These are phyloP conservation scores for Pseudolaguvia tuberculata DNA, from an alignment of 2,113 vertebrate species.

Conservation along the genomic window DNA sequence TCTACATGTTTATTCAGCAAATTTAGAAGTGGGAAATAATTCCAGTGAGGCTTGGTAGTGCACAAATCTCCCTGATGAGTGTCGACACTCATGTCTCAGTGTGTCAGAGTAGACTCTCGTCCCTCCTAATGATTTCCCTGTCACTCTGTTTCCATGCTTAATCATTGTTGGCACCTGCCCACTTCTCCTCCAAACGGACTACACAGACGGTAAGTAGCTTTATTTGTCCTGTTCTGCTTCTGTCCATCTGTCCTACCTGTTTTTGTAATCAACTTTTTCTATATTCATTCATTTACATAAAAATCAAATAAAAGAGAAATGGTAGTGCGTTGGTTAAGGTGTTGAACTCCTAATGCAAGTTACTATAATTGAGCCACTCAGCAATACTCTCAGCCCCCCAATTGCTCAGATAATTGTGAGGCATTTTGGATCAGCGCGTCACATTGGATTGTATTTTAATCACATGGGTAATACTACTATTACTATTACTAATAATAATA, in stretches of 20 bases:
- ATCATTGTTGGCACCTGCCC: conserved; percentile 66
- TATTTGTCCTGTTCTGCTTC: conserved; percentile 55
- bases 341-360: too few relatives aligned
- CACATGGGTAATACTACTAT: too few relatives aligned
- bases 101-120: conserved; percentile 29
- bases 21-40: conserved; percentile 12
- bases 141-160: conserved; percentile 64
- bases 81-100: conserved; percentile 40
- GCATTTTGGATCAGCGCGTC: too few relatives aligned
- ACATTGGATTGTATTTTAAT: too few relatives aligned
- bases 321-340: too few relatives aligned
- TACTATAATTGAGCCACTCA: too few relatives aligned
- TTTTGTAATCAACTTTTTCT: conserved; percentile 5
- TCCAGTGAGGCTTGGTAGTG: conserved; percentile 14
- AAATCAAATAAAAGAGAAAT: too few relatives aligned
- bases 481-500: too few relatives aligned
- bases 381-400: too few relatives aligned
- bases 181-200: conserved; percentile 58
- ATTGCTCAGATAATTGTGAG: too few relatives aligned
- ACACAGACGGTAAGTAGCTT: conserved; percentile 74
- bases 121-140: conserved; percentile 47
- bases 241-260: conserved; percentile 41
- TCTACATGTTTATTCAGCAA: not conserved
- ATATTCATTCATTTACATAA: not conserved
- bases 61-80: conserved; percentile 26